These are phyloP conservation scores for Chaenocephalus aceratus DNA, from an alignment of 2,113 vertebrate species.

Conservation along the genomic window DNA sequence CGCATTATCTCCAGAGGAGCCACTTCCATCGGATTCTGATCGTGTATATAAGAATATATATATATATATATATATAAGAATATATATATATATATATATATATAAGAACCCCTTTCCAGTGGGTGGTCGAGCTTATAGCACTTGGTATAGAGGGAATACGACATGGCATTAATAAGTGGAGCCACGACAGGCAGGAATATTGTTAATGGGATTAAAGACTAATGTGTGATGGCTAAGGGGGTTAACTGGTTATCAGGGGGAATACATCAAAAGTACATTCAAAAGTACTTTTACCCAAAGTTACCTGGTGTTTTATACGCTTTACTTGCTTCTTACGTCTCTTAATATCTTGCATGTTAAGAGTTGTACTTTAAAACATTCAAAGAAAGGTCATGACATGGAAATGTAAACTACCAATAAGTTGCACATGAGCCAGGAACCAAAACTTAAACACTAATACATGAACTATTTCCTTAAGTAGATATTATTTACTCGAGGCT, in stretches of 20 bases:
- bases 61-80: neutral
- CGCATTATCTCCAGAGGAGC: constrained; percentile 41
- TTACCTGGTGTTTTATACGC: too few species aligned
- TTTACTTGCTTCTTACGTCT: too few species aligned
- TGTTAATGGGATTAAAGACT: neutral
- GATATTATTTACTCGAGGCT: too few species aligned
- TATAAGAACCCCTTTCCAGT: neutral
- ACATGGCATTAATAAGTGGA: neutral
- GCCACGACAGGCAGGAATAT: neutral
- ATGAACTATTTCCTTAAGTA: too few species aligned
- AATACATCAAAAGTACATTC: too few species aligned
- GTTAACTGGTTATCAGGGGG: neutral
- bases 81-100: neutral
- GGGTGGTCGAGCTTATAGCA: neutral
- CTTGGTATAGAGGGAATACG: neutral
- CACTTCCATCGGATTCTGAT: constrained; percentile 16
- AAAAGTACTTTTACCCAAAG: too few species aligned
- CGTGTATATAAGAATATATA: neutral
- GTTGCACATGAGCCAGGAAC: neutral
- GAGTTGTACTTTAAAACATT: neutral
- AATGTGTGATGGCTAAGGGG: neutral
- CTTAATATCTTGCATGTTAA: neutral
- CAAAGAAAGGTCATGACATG: neutral
- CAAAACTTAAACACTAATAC: neutral
- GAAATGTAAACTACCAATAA: neutral